A percentile compares a stretch with the other conserved stretches of the same genome.
Evolutionary conservation across 2,113 vertebrate species (phyloP).

Genomic region (Hyaena hyaena): DNA sequence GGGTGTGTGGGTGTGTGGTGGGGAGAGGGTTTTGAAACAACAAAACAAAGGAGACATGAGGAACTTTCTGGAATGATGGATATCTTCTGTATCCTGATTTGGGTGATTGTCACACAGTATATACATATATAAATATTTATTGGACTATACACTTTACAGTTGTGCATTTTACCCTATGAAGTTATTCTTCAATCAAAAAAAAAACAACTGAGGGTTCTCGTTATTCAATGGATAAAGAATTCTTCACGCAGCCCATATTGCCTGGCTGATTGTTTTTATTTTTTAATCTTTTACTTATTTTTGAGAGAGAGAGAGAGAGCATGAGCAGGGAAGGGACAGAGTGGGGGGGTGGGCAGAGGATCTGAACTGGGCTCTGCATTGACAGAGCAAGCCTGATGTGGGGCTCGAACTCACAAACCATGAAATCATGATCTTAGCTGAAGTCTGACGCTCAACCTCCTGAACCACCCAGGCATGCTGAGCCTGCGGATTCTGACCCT

Average conservation of each 20-base stretch:
- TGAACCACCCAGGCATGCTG: too few relatives aligned
- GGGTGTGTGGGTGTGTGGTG: background rate
- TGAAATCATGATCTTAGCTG: too few relatives aligned
- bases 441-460: too few relatives aligned
- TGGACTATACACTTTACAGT: background rate
- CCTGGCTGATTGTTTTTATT: background rate
- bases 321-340: too few relatives aligned
- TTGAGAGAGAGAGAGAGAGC: too few relatives aligned
- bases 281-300: too few relatives aligned
- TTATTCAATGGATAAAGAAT: background rate
- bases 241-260: background rate
- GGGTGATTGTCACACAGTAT: background rate
- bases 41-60: background rate
- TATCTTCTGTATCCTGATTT: constrained; percentile 4
- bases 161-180: background rate
- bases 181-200: background rate
- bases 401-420: too few relatives aligned
- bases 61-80: background rate
- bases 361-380: too few relatives aligned
- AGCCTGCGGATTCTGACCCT: background rate
- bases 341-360: too few relatives aligned
- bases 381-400: too few relatives aligned
- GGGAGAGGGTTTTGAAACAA: background rate
- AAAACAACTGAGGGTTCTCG: background rate
- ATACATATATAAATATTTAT: background rate